Evolutionary conservation across 1,140 invertebrate genomes (phyloP).

Genomic region (Brachionus asplanchnoidis): DNA sequence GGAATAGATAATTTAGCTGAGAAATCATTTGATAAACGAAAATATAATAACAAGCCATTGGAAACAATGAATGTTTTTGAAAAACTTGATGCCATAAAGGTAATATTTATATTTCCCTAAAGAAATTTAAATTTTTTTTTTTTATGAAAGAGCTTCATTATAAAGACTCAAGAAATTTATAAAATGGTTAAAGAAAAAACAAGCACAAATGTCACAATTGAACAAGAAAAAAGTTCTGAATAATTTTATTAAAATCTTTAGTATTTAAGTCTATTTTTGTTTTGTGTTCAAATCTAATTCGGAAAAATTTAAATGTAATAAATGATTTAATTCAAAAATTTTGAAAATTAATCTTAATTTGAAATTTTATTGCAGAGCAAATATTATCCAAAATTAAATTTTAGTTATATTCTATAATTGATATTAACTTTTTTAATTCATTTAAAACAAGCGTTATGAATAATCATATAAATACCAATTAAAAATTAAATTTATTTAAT

Average conservation of each 20-base stretch:
- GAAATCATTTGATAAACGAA: not conserved
- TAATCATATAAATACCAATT: not conserved
- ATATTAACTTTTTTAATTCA: not conserved
- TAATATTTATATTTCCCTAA: not conserved
- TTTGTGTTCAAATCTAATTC: not conserved
- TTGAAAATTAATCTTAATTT: not conserved
- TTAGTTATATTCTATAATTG: not conserved
- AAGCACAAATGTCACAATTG: not conserved
- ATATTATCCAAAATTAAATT: not conserved
- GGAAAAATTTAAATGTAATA: not conserved
- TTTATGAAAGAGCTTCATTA: not conserved
- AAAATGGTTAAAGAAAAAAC: not conserved
- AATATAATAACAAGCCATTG: not conserved
- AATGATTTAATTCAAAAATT: not conserved
- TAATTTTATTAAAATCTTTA: not conserved
- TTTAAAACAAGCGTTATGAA: not conserved
- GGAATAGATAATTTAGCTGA: conserved; percentile 37
- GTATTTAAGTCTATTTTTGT: not conserved
- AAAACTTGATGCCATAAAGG: conserved; percentile 17
- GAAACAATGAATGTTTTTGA: conserved; percentile 16
- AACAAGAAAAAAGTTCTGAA: not conserved
- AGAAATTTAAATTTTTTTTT: not conserved
- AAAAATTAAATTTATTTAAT: not conserved
- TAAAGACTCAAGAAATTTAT: not conserved
- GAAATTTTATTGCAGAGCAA: not conserved